These are phyloP conservation scores for Gulo gulo DNA, from an alignment of 2,113 vertebrate species.

Conservation along the genomic window DNA sequence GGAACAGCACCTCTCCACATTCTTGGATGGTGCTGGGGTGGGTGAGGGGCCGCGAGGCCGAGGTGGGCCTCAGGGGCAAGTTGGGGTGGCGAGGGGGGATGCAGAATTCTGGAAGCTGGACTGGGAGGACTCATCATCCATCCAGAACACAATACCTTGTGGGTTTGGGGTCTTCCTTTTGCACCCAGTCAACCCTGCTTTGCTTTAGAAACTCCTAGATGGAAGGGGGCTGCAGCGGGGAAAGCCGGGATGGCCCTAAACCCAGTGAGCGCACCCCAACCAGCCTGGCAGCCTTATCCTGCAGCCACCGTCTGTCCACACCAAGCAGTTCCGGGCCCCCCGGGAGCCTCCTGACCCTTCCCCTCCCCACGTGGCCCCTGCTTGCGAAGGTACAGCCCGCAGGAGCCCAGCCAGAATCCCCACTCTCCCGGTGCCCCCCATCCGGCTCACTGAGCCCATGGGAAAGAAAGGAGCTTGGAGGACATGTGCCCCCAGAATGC, in stretches of 20 bases:
- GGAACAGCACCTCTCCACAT: background rate
- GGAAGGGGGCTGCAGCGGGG: background rate
- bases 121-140: background rate
- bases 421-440: rapidly evolving
- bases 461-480: background rate
- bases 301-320: too few species aligned
- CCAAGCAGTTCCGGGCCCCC: background rate
- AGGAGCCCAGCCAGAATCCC: background rate
- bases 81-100: background rate
- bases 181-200: background rate
- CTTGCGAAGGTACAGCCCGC: background rate
- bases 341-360: background rate
- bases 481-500: background rate
- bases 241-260: too few species aligned
- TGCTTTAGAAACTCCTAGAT: background rate
- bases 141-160: background rate
- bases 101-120: background rate
- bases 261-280: background rate
- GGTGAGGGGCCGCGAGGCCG: background rate
- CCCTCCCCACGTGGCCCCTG: background rate
- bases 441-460: background rate
- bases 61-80: background rate
- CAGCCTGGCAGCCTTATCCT: background rate
- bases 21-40: background rate
- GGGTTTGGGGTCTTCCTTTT: background rate